Conservation (phyloP, 1,140 invertebrate genomes). For the Maniola jurtina region DNA sequence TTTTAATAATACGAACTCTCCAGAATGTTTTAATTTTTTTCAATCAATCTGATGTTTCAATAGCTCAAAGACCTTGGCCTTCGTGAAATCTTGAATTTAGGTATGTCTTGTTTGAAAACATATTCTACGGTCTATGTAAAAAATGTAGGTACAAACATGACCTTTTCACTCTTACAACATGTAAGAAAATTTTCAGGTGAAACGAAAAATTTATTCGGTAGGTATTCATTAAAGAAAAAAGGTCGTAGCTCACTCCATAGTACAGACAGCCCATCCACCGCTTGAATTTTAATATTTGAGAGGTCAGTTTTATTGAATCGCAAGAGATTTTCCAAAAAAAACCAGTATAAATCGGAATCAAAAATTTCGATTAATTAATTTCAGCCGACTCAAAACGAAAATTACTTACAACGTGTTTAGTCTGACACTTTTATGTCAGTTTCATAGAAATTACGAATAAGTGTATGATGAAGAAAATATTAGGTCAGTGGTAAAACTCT, state of each 20-base stretch:
- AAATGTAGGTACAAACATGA: neutral
- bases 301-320: constrained; percentile 23
- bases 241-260: constrained; percentile 43
- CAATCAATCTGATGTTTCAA: no score
- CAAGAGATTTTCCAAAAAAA: constrained; percentile 18
- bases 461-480: no score
- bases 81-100: neutral
- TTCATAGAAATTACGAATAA: no score
- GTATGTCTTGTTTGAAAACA: neutral
- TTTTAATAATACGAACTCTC: no score
- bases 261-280: constrained; percentile 34
- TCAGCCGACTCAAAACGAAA: no score
- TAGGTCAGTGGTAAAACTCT: no score
- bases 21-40: no score
- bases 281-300: constrained; percentile 57
- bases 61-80: neutral
- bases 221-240: constrained; percentile 63
- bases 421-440: no score
- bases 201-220: constrained; percentile 50
- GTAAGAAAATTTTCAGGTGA: constrained; percentile 60
- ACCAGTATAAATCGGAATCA: no score
- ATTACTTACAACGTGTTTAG: no score
- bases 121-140: neutral
- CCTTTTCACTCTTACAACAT: neutral
- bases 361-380: no score